Percentiles rank a stretch among this genome's conserved stretches.
Conservation (phyloP, 2,797 vertebrate genomes). For the Alectoris magna region DNA sequence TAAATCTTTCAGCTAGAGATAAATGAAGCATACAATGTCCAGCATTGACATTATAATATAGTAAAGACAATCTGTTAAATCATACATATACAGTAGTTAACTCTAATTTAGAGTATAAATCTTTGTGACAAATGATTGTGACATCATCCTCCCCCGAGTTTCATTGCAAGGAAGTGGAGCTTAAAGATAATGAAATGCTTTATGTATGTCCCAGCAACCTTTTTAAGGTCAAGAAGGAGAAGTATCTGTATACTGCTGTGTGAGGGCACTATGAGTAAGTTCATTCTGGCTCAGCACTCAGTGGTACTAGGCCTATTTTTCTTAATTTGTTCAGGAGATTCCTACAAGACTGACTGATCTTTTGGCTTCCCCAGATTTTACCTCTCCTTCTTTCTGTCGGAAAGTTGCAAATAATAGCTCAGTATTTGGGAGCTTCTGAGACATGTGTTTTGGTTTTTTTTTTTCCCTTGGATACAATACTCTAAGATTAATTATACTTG, state of each 20-base stretch:
- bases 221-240: not conserved
- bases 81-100: slow-evolving; percentile 24
- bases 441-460: not conserved
- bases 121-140: slow-evolving; percentile 50
- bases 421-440: not conserved
- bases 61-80: slow-evolving; percentile 52
- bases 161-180: slow-evolving; percentile 7
- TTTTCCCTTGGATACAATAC: not conserved
- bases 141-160: slow-evolving; percentile 6
- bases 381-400: not conserved
- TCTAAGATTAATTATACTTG: not conserved
- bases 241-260: not conserved
- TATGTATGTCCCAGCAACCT: not conserved
- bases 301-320: not conserved
- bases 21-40: slow-evolving; percentile 36
- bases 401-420: not conserved
- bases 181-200: slow-evolving; percentile 51
- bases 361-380: not conserved
- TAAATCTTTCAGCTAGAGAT: slow-evolving; percentile 41
- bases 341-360: not conserved
- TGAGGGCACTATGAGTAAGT: not conserved
- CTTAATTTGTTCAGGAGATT: not conserved
- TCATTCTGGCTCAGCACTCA: not conserved
- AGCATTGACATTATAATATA: slow-evolving; percentile 21
- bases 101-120: slow-evolving; percentile 62